These are phyloP conservation scores for Drosophila quinaria DNA, from an alignment of 2,888 invertebrate species.

Conservation along the genomic window DNA sequence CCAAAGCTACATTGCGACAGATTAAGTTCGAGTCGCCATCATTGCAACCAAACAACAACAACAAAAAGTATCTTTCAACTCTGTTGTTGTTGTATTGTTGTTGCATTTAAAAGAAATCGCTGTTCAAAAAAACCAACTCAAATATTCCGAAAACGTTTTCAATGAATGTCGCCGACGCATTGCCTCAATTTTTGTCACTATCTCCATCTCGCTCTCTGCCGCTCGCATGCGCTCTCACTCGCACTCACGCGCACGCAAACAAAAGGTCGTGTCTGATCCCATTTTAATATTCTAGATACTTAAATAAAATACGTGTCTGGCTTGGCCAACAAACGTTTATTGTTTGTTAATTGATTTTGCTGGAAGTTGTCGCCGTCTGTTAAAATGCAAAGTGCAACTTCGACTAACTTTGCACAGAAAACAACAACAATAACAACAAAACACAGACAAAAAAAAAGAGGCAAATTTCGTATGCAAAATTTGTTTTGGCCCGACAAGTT, in stretches of 20 bases:
- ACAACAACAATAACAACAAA: conserved; percentile 8
- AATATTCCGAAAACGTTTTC: conserved; percentile 79
- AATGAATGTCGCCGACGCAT: conserved; percentile 80
- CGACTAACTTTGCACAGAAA: conserved; percentile 50
- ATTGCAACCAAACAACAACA: conserved; percentile 24
- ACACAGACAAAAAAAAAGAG: conserved; percentile 27
- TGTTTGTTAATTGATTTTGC: conserved; percentile 84
- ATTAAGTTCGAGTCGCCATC: conserved; percentile 54
- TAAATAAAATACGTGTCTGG: conserved; percentile 85
- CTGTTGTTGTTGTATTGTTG: conserved; percentile 5
- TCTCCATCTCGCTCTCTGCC: conserved; percentile 10
- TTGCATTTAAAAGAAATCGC: conserved; percentile 41
- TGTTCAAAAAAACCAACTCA: conserved; percentile 47
- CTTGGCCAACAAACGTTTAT: conserved; percentile 83
- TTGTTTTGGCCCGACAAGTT: conserved; percentile 61
- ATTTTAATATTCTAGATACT: conserved; percentile 86
- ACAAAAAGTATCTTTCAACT: conserved; percentile 26
- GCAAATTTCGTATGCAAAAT: conserved; percentile 79
- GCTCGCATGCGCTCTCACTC: not conserved
- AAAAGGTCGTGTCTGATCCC: conserved; percentile 83
- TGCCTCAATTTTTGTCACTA: conserved; percentile 74
- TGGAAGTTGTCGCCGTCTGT: conserved; percentile 67
- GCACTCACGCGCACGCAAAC: conserved; percentile 13
- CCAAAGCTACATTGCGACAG: conserved; percentile 59
- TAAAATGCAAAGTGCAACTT: conserved; percentile 81